Conservation (phyloP, 1,140 invertebrate species). For the Caerostris darwini region DNA sequence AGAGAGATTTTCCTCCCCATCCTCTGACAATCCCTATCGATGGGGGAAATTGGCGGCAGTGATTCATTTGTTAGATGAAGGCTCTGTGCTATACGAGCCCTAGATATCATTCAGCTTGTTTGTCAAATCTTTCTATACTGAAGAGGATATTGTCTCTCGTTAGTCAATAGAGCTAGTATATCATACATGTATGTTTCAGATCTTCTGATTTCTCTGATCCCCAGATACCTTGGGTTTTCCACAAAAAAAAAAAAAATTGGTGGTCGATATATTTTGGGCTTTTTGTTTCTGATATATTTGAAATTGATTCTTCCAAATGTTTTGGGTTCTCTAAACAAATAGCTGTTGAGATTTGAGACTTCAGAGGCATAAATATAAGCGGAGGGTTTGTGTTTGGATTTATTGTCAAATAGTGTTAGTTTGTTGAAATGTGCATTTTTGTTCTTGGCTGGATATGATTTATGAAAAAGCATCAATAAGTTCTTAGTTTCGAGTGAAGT, state of each 20-base stretch:
- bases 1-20: neutral
- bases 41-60: conserved; percentile 29
- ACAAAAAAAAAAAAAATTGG: neutral
- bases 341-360: neutral
- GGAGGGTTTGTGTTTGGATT: no score
- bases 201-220: neutral
- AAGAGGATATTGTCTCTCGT: conserved; percentile 7
- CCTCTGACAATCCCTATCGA: conserved; percentile 12
- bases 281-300: neutral
- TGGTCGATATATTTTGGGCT: neutral
- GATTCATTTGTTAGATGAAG: conserved; percentile 36
- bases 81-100: neutral
- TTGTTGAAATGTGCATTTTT: no score
- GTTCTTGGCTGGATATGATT: no score
- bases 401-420: no score
- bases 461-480: no score
- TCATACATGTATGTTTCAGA: neutral
- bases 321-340: neutral
- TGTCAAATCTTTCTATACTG: conserved; percentile 5
- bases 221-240: neutral
- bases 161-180: conserved; percentile 22
- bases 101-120: conserved; percentile 32
- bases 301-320: neutral
- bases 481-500: no score
- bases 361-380: no score